Evolutionary conservation across 92 coral and sea anemone genomes (phyloP).

Genomic region (Blastomussa wellsi): DNA sequence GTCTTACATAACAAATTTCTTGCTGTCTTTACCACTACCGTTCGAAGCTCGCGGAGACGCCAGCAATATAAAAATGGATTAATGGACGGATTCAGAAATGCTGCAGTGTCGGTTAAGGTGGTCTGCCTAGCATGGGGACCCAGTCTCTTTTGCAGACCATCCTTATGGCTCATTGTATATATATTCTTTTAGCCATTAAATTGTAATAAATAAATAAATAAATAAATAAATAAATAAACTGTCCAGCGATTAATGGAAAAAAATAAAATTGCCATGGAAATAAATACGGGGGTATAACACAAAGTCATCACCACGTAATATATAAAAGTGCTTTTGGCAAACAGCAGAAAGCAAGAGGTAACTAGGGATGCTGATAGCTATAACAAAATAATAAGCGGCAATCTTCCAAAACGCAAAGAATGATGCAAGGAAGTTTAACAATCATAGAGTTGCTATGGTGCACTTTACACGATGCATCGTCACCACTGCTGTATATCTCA

Average conservation of each 20-base stretch:
- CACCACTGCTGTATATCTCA: background rate
- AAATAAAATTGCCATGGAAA: background rate
- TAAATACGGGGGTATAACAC: background rate
- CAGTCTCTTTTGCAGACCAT: too few relatives aligned
- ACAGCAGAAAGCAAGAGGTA: background rate
- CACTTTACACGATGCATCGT: background rate
- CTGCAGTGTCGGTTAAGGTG: background rate
- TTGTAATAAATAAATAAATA: too few relatives aligned
- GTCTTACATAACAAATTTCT: background rate
- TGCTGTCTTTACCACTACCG: background rate
- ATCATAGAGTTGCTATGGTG: background rate
- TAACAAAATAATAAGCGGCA: background rate
- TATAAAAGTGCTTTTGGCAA: conserved; percentile 4
- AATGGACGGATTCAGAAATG: background rate
- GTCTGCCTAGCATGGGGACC: too few relatives aligned
- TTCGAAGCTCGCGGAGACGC: background rate
- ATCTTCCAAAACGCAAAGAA: background rate
- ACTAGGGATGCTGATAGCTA: background rate
- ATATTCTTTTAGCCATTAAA: too few relatives aligned
- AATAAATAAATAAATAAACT: background rate
- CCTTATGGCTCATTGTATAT: too few relatives aligned
- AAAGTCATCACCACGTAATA: background rate
- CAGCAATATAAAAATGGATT: conserved; percentile 8
- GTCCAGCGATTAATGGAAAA: background rate
- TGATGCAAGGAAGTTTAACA: background rate